These are phyloP conservation scores for Sipha maydis DNA, from an alignment of 2,888 invertebrate genomes.

Conservation along the genomic window DNA sequence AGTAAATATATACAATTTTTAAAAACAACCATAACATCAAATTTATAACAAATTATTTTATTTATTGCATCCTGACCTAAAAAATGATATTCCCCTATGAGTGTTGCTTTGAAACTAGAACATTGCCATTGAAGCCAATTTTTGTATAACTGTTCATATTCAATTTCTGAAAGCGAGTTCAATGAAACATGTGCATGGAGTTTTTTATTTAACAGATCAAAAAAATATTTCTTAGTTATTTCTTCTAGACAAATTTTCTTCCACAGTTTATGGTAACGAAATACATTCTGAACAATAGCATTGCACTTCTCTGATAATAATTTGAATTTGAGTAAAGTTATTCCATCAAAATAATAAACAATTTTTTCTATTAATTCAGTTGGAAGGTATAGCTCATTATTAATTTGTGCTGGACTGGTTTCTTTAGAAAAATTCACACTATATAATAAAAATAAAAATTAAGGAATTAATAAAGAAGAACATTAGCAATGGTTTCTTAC, in stretches of 20 bases:
- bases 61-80: not conserved
- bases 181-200: not conserved
- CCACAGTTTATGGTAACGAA: conserved; percentile 19
- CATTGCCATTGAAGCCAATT: conserved; percentile 40
- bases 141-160: conserved; percentile 23
- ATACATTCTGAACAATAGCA: conserved; percentile 20
- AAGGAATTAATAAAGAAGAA: not conserved
- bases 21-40: conserved; percentile 13
- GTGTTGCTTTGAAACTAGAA: not conserved
- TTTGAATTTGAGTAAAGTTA: conserved; percentile 39
- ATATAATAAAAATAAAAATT: conserved; percentile 6
- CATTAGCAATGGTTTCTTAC: not conserved
- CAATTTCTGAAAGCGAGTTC: not conserved
- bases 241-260: conserved; percentile 5
- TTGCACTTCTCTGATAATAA: conserved; percentile 10
- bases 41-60: conserved; percentile 28
- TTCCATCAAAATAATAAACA: conserved; percentile 35
- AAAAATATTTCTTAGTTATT: conserved; percentile 39
- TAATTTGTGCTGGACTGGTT: not conserved
- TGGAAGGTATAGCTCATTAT: not conserved
- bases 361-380: conserved; percentile 49
- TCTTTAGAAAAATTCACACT: not conserved
- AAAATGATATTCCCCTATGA: conserved; percentile 3
- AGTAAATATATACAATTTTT: not conserved
- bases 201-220: conserved; percentile 27